phyloP scores from a whole-genome alignment of 2,888 invertebrate species.

The Geophilus truncorum region DNA sequence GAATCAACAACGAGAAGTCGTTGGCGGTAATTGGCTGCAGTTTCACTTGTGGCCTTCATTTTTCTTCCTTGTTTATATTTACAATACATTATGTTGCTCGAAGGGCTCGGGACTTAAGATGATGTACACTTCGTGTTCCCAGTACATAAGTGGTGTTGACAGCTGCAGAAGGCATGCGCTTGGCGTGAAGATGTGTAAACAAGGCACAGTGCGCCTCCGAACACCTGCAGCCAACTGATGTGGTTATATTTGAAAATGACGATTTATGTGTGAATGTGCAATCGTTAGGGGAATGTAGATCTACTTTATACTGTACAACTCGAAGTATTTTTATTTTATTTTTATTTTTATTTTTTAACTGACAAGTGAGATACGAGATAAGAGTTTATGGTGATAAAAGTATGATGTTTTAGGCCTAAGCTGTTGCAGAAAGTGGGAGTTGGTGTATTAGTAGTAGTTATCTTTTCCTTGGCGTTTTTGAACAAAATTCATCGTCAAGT shows the following conservation, averaged over 20 bases:
- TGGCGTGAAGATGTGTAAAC: background rate
- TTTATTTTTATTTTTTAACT: no score
- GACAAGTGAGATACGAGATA: no score
- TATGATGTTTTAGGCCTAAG: no score
- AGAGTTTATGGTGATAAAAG: no score
- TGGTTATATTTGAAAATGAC: background rate
- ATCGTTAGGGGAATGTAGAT: slow-evolving; percentile 2
- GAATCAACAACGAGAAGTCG: background rate
- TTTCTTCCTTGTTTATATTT: background rate
- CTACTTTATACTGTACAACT: background rate
- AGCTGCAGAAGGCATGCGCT: background rate
- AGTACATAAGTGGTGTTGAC: background rate
- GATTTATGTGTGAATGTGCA: background rate
- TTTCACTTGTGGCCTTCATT: background rate
- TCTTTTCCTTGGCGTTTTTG: background rate
- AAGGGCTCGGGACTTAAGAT: background rate
- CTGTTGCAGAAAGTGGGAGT: no score
- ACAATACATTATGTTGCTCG: background rate
- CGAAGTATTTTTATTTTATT: no score
- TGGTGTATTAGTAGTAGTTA: background rate
- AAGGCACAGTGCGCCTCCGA: background rate
- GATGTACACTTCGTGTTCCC: slow-evolving; percentile 8
- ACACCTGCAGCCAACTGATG: background rate
- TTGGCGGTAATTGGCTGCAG: background rate
- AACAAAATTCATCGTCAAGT: background rate